Evolutionary conservation across 2,888 invertebrate species (phyloP), one percentile per base, ranked within the genome.

Genomic region (Pyrgus malvae): DNA sequence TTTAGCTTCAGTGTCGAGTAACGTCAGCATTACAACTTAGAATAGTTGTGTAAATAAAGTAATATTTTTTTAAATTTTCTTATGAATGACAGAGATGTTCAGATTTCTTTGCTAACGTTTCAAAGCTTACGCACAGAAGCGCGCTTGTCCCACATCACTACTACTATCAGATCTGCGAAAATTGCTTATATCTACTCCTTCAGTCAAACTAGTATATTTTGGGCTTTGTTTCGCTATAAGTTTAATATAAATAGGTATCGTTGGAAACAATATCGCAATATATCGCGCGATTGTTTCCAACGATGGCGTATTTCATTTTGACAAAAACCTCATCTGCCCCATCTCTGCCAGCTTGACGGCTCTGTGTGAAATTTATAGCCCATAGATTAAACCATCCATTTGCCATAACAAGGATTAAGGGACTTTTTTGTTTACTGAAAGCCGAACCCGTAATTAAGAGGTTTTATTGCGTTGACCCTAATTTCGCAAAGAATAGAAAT

Each of bases 401-500:
- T 11, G 4, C 41, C 49, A 33, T 16, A 23, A 33, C 40, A 16
- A 16, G 23, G 41, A 33, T 33, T 19, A 40, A 40, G 14, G 40
- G 19, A 17, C 9, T 27, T 49, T 48, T 12, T 41, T 49, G 40
- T 49, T 49, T 49, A 38, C 38, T 17, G 48, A 44, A 27, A 44
- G 38, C 38, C 17, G 38, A 45, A 33, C 33, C 33, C 33, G 7
- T 45, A 21, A 45, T 45, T 17, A 45, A 14, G 21, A 19, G n/a
- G 31, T 21, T 33, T 19, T 33, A 33, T 45, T 21, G 14, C 45
- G 19, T 21, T 33, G 37, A 2, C 37, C 17, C 16, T 37, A 37
- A 37, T 17, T 23, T 6, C 23, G 23, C 6, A 23, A 23, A 23
- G 23, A 23, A 23, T 23, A 23, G 23, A 23, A 23, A 23, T 23